These are phyloP conservation scores for Drosophila subsilvestris DNA, from an alignment of 2,888 invertebrate species.

Conservation along the genomic window DNA sequence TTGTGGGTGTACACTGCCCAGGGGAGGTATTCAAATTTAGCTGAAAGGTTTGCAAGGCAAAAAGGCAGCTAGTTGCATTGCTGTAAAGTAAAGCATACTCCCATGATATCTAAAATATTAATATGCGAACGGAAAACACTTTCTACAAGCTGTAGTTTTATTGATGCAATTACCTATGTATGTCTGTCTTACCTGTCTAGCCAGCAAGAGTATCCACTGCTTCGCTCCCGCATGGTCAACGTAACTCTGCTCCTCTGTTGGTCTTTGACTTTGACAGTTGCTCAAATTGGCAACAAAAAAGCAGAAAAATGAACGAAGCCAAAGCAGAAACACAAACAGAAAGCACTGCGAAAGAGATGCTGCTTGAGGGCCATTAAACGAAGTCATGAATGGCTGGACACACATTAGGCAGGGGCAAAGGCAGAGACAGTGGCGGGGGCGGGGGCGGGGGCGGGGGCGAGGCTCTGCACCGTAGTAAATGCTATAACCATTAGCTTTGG, in stretches of 20 bases:
- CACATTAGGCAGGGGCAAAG: slow-evolving; percentile 1
- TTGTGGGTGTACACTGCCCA: too few species aligned
- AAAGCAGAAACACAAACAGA: slow-evolving; percentile 1
- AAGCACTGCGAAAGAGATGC: slow-evolving; percentile 14
- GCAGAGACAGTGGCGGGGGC: not conserved
- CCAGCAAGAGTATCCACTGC: not conserved
- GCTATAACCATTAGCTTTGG: slow-evolving; percentile 56
- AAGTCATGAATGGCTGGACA: slow-evolving; percentile 38
- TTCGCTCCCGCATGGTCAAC: not conserved
- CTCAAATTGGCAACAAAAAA: slow-evolving; percentile 38
- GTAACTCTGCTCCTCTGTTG: slow-evolving; percentile 45
- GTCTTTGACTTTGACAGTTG: slow-evolving; percentile 67
- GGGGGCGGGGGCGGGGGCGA: not conserved
- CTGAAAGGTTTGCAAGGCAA: slow-evolving; percentile 12
- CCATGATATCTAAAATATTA: too few species aligned
- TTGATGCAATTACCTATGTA: not conserved
- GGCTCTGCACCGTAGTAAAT: too few species aligned
- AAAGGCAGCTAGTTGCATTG: too few species aligned
- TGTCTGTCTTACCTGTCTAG: too few species aligned
- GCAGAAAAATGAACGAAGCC: slow-evolving; percentile 2
- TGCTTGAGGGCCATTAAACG: slow-evolving; percentile 35
- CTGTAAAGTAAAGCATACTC: too few species aligned
- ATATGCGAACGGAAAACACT: too few species aligned
- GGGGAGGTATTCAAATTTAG: slow-evolving; percentile 5
- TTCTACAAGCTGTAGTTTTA: not conserved